These are phyloP conservation scores for Agonum fuliginosum DNA, from an alignment of 2,888 invertebrate species.

Conservation along the genomic window DNA sequence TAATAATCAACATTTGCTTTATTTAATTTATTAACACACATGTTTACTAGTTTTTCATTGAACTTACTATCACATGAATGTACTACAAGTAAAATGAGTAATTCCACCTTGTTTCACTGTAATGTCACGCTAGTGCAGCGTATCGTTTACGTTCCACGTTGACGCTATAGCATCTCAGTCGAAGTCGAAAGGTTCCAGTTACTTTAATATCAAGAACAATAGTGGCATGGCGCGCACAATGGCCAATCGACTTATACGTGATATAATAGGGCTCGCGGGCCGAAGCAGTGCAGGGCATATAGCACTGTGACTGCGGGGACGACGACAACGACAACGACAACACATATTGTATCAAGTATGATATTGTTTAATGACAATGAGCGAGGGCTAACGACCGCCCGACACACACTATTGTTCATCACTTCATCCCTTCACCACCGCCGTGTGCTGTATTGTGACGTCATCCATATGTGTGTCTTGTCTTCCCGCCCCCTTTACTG, in stretches of 20 bases:
- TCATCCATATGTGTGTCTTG: not conserved
- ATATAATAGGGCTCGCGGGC: slow-evolving; percentile 68
- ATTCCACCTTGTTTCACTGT: not conserved
- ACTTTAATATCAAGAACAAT: slow-evolving; percentile 72
- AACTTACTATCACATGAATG: too few species aligned
- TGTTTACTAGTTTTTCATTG: too few species aligned
- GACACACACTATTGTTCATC: slow-evolving; percentile 65
- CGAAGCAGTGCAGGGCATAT: not conserved
- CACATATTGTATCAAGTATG: slow-evolving; percentile 72
- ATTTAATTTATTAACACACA: too few species aligned
- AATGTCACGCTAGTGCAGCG: not conserved
- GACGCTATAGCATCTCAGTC: not conserved
- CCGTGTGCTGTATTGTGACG: slow-evolving; percentile 28
- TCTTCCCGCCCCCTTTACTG: not conserved
- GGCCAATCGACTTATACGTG: slow-evolving; percentile 72
- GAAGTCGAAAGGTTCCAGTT: slow-evolving; percentile 49
- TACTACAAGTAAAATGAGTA: too few species aligned
- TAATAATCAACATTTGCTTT: too few species aligned
- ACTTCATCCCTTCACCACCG: slow-evolving; percentile 50
- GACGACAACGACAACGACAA: slow-evolving; percentile 67
- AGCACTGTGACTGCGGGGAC: slow-evolving; percentile 66
- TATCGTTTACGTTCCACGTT: not conserved
- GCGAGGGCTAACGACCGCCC: slow-evolving; percentile 68
- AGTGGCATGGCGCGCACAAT: slow-evolving; percentile 66
- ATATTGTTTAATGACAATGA: slow-evolving; percentile 73